Conservation (phyloP, 2,888 invertebrate genomes). For the Nesidiocoris tenuis region DNA sequence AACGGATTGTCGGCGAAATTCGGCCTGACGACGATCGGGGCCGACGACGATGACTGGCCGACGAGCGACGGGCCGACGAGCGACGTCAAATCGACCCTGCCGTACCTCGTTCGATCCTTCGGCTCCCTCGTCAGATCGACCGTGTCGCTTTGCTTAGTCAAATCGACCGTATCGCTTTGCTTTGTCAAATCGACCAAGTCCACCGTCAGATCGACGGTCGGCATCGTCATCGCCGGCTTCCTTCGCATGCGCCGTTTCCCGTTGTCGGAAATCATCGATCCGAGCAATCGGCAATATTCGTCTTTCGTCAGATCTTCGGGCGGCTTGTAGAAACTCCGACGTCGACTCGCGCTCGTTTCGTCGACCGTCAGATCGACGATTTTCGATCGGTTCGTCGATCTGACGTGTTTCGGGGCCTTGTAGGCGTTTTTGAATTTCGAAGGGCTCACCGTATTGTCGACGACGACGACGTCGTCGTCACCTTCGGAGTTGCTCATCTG, state of each 20-base stretch:
- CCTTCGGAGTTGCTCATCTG: background rate
- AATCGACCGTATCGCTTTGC: background rate
- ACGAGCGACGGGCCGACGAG: background rate
- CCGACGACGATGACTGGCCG: too few relatives aligned
- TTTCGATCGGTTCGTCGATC: background rate
- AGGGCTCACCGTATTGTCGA: conserved; percentile 5
- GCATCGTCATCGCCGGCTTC: background rate
- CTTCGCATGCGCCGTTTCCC: background rate
- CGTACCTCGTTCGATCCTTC: background rate
- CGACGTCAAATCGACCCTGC: background rate
- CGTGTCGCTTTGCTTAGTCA: background rate
- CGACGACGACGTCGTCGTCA: background rate
- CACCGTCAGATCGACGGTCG: background rate
- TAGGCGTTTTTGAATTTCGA: conserved; percentile 36
- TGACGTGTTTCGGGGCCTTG: conserved; percentile 37
- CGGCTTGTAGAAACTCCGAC: background rate
- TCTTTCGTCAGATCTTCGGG: background rate
- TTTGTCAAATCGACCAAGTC: background rate
- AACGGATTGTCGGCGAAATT: background rate
- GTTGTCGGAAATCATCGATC: background rate
- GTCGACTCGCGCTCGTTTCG: background rate
- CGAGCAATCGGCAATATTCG: background rate
- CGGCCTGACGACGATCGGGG: background rate
- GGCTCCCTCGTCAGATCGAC: background rate
- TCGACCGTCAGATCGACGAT: background rate